phyloP scores from a whole-genome alignment of 2,797 vertebrate genomes.

The Alosa sapidissima region DNA sequence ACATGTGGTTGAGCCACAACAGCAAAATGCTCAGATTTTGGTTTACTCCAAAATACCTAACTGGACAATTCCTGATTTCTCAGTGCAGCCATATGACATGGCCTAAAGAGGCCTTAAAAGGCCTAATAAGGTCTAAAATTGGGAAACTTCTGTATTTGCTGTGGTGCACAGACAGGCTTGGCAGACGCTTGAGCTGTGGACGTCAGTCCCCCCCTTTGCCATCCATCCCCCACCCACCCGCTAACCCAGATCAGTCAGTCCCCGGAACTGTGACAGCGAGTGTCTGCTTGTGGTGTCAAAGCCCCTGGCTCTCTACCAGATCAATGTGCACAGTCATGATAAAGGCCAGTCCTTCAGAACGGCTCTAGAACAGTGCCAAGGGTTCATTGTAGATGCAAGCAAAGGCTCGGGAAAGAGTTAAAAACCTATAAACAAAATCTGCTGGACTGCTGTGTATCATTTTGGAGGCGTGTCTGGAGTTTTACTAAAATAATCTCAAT shows the following conservation, averaged over 20 bases:
- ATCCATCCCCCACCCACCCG: not conserved
- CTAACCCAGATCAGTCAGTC: not conserved
- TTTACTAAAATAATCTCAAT: not conserved
- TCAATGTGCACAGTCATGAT: constrained; percentile 57
- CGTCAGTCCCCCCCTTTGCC: not conserved
- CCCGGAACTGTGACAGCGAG: constrained; percentile 49
- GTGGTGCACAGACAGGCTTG: not conserved
- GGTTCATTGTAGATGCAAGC: not conserved
- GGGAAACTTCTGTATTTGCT: not conserved
- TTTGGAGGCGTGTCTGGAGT: not conserved
- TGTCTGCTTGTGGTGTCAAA: constrained; percentile 42
- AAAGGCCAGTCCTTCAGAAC: constrained; percentile 30
- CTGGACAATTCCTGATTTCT: not conserved
- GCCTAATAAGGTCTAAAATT: not conserved
- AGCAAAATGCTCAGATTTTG: not conserved
- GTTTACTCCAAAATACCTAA: not conserved
- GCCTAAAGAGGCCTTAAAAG: too few species aligned
- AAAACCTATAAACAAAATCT: not conserved
- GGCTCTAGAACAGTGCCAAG: not conserved
- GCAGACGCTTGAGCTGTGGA: not conserved
- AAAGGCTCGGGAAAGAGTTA: not conserved
- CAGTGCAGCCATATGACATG: not conserved
- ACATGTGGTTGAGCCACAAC: too few species aligned
- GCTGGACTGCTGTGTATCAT: not conserved
- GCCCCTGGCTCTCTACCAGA: constrained; percentile 31